Conservation (phyloP, 2,888 invertebrate species). For the Dorcus parallelipipedus region DNA sequence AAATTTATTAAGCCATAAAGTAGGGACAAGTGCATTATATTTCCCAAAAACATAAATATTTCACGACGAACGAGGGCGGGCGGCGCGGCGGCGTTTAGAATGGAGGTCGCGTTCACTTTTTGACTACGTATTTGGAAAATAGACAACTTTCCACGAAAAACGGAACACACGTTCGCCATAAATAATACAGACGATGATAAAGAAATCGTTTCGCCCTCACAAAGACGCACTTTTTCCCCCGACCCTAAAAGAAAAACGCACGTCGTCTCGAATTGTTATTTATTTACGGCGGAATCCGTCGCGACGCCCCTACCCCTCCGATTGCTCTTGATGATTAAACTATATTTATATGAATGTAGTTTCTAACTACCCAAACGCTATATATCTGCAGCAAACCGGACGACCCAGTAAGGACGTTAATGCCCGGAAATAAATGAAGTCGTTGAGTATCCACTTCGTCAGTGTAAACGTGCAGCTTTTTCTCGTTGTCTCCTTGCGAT, state of each 20-base stretch:
- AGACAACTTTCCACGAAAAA: slow-evolving; percentile 40
- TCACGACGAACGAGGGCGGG: neutral
- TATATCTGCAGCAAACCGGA: neutral
- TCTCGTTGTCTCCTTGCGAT: neutral
- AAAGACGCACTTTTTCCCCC: too few species aligned
- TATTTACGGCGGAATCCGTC: too few species aligned
- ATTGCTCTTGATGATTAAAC: too few species aligned
- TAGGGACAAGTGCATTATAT: neutral
- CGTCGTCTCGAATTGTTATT: too few species aligned
- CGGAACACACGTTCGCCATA: slow-evolving; percentile 36
- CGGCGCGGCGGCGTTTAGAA: neutral
- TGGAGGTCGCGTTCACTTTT: slow-evolving; percentile 25
- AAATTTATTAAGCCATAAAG: neutral
- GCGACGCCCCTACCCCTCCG: too few species aligned
- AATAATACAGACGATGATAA: slow-evolving; percentile 26
- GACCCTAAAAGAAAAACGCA: too few species aligned
- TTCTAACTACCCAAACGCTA: neutral
- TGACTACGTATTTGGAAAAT: slow-evolving; percentile 41
- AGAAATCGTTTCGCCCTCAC: neutral
- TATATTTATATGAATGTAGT: too few species aligned
- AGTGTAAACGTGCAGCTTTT: neutral
- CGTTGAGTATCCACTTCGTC: neutral
- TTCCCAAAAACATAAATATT: neutral
- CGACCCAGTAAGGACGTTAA: neutral
- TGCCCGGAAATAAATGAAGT: neutral